Evolutionary conservation across 2,113 vertebrate species (phyloP).

Genomic region (Abramis brama): DNA sequence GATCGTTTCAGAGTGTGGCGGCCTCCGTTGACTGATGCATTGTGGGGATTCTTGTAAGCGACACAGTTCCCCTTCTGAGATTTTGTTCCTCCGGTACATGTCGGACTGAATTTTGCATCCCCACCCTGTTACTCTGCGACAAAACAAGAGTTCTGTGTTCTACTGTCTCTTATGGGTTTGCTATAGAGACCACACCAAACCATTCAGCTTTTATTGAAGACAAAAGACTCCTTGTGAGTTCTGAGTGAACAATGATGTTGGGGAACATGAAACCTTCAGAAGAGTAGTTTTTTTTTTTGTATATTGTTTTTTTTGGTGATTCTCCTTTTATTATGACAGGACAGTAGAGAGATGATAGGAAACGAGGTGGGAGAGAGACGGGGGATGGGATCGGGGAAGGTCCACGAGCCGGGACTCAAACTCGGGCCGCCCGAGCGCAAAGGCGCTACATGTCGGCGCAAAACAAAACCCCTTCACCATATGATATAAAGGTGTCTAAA

Average conservation of each 20-base stretch:
- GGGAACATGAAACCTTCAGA: conserved; percentile 25
- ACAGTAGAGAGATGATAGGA: too few species aligned
- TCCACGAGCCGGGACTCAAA: too few species aligned
- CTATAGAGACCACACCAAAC: conserved; percentile 32
- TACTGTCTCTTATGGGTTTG: conserved; percentile 11
- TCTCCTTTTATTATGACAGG: too few species aligned
- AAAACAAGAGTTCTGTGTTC: conserved; percentile 25
- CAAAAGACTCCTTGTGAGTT: conserved; percentile 35
- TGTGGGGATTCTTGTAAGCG: conserved; percentile 23
- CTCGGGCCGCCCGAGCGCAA: too few species aligned
- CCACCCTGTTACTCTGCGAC: conserved; percentile 21
- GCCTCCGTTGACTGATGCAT: not conserved
- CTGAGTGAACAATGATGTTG: conserved; percentile 34
- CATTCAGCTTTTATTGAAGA: conserved; percentile 36
- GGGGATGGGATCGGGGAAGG: too few species aligned
- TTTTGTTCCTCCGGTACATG: conserved; percentile 18
- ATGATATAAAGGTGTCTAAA: conserved; percentile 12
- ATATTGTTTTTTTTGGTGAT: too few species aligned
- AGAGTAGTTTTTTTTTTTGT: not conserved
- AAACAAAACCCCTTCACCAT: not conserved
- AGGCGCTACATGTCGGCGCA: too few species aligned
- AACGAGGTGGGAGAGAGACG: too few species aligned
- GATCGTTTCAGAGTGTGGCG: not conserved
- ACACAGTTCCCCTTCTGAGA: conserved; percentile 12
- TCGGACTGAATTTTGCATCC: conserved; percentile 17